These are phyloP conservation scores for Dunckerocampus dactyliophorus DNA, from an alignment of 2,113 vertebrate genomes.

Conservation along the genomic window DNA sequence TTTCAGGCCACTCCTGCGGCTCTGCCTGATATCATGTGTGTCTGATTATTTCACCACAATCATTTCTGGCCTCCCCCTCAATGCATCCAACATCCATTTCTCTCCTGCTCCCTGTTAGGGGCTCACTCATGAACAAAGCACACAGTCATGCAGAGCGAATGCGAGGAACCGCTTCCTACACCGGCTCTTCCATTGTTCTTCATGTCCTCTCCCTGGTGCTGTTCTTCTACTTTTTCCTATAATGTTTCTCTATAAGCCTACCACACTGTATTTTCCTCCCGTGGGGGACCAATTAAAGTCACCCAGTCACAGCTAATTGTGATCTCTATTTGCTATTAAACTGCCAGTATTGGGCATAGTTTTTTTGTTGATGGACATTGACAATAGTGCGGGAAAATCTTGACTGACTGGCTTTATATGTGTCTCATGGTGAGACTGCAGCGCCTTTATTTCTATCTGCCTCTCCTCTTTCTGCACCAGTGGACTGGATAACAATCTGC, in stretches of 20 bases:
- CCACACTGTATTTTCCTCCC: conserved; percentile 44
- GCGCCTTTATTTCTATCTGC: conserved; percentile 35
- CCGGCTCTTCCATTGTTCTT: conserved; percentile 30
- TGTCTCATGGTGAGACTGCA: conserved; percentile 20
- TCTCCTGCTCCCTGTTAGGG: conserved; percentile 47
- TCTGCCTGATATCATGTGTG: conserved; percentile 58
- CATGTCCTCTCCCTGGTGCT: conserved; percentile 32
- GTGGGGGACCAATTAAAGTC: conserved; percentile 51
- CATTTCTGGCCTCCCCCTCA: conserved; percentile 47
- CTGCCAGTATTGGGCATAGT: background rate
- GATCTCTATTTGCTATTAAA: conserved; percentile 9
- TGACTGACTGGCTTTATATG: conserved; percentile 13
- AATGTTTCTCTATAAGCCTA: conserved; percentile 26
- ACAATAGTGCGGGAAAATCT: conserved; percentile 36
- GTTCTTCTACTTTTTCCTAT: conserved; percentile 46
- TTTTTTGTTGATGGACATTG: conserved; percentile 25
- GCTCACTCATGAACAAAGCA: conserved; percentile 55
- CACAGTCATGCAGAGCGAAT: conserved; percentile 65
- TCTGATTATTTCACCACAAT: conserved; percentile 65
- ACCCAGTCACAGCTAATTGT: conserved; percentile 49
- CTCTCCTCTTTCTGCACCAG: conserved; percentile 27
- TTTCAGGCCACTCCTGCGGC: conserved; percentile 20
- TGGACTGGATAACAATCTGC: conserved; percentile 56
- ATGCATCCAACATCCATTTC: conserved; percentile 47
- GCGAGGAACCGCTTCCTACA: conserved; percentile 23